phyloP scores from a whole-genome alignment of 2,888 invertebrate genomes.

The Copidosoma aretas region DNA sequence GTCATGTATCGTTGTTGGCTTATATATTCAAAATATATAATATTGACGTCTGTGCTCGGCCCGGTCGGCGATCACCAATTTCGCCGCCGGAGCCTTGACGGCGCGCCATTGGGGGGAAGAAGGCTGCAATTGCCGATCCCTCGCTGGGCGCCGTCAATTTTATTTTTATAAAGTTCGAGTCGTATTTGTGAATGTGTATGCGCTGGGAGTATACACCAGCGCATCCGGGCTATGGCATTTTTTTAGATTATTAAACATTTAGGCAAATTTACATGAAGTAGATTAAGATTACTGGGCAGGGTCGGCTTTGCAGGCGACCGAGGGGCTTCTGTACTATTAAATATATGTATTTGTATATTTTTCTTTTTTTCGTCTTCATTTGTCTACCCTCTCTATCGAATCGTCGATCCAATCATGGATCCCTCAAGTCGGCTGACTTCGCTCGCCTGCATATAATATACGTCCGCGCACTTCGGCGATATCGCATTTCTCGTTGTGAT shows the following conservation, averaged over 20 bases:
- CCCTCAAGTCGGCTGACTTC: neutral
- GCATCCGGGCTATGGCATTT: constrained; percentile 64
- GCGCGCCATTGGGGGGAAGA: constrained; percentile 37
- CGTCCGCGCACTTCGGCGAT: neutral
- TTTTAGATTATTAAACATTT: constrained; percentile 63
- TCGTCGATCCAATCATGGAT: neutral
- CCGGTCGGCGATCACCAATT: constrained; percentile 53
- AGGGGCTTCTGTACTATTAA: neutral
- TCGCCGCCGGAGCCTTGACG: constrained; percentile 46
- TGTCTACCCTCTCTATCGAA: neutral
- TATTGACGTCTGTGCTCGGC: constrained; percentile 41
- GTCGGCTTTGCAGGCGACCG: constrained; percentile 39
- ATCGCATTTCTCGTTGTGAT: no score
- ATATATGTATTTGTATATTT: neutral
- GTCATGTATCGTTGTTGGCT: constrained; percentile 46
- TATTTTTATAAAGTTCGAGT: constrained; percentile 61
- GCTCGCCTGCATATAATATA: neutral
- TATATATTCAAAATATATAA: constrained; percentile 28
- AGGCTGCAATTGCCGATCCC: constrained; percentile 20
- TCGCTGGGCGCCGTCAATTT: constrained; percentile 39
- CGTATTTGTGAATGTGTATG: constrained; percentile 64
- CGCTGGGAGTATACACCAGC: constrained; percentile 64
- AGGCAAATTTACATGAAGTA: constrained; percentile 63
- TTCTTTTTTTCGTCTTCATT: neutral
- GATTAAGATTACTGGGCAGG: constrained; percentile 59